A percentile compares a stretch with the other conserved stretches of the same genome.
These are phyloP conservation scores for Nothocercus nigrocapillus DNA, from an alignment of 2,113 vertebrate species.

Conservation along the genomic window DNA sequence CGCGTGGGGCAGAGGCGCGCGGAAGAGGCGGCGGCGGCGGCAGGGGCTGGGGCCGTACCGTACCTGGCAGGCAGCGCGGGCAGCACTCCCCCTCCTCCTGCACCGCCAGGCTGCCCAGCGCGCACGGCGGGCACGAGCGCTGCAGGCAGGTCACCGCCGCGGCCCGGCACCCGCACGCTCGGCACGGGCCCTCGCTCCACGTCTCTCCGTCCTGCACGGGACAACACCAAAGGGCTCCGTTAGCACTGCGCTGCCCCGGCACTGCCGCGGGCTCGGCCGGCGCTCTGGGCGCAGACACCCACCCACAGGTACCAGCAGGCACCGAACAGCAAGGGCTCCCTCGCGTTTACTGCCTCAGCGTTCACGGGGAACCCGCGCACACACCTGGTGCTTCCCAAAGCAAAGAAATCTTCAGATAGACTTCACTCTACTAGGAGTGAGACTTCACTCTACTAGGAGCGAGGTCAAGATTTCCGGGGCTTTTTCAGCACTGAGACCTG, in stretches of 20 bases:
- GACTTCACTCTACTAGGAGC: fast-evolving
- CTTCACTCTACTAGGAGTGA: fast-evolving
- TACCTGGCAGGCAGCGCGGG: conserved; percentile 86
- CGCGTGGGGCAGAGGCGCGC: fast-evolving
- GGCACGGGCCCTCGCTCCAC: conserved; percentile 83
- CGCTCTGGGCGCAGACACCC: no score
- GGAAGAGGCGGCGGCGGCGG: fast-evolving
- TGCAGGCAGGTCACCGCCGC: conserved; percentile 84
- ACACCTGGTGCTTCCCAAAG: fast-evolving
- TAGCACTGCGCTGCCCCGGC: neutral
- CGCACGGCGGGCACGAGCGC: conserved; percentile 86
- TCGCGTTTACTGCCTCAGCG: no score
- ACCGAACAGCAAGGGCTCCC: neutral
- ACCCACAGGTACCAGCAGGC: no score
- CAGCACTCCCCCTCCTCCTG: conserved; percentile 81
- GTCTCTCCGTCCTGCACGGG: conserved; percentile 74
- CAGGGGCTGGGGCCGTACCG: conserved; percentile 28
- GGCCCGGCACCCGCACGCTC: conserved; percentile 83
- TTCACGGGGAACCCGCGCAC: neutral
- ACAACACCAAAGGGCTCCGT: neutral
- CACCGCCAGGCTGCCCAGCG: conserved; percentile 75
- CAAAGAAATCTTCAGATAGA: fast-evolving
- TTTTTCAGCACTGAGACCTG: neutral
- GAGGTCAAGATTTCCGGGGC: neutral
- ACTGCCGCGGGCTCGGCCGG: neutral